Base-by-base conservation (phyloP, 2,113 vertebrate genomes). In the Protobothrops flavoviridis region DNA sequence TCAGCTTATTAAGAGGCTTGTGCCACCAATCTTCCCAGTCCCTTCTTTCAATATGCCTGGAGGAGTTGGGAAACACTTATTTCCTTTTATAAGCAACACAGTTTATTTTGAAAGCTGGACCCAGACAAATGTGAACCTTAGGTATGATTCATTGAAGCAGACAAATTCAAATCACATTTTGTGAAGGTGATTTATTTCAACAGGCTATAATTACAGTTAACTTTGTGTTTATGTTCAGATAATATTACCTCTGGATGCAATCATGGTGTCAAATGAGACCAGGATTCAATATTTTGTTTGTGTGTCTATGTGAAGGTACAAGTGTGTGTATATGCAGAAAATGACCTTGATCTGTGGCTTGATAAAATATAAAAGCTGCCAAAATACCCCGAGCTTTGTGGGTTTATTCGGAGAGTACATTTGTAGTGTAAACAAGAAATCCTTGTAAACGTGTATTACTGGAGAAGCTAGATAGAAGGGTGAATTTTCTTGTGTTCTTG, bases 261-360 rank as follows among this genome's bases (percentile, higher is more conserved):
- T 3, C 55, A 43, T 50, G 33, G 94, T 97, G 96, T 96, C 92
- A 86, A 95, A 89, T 93, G 95, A 95, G 95, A 96, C 93, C 95
- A 96, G 95, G 95, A 95, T 93, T 97, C 94, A 95, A 95, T 96
- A 93, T 43, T 89, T 96, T 93, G 95, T 96, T 93, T 97, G 2
- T 96, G 90, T 96, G 93, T 94, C 95, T 96, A 4, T 91, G 93
- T 93, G 89, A 64, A 91, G 95, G 23, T 93, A 90, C 29, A 52
- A 91, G 39, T 91, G 50, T 91, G 56, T n/a, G 26, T 87, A 87
- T 26, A 50, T 87, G 48, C 85, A 87, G 48, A 52, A 95, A 96
- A 94, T 94, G 23, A 86, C 5, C 85, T 26, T 87, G 85, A 50
- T 87, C 24, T 50, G 43, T 50, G 45, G 45, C 85, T 87, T 50